Evolutionary conservation across 2,888 invertebrate species (phyloP), one percentile per base, ranked within the genome.

Genomic region (Furcula furcula): DNA sequence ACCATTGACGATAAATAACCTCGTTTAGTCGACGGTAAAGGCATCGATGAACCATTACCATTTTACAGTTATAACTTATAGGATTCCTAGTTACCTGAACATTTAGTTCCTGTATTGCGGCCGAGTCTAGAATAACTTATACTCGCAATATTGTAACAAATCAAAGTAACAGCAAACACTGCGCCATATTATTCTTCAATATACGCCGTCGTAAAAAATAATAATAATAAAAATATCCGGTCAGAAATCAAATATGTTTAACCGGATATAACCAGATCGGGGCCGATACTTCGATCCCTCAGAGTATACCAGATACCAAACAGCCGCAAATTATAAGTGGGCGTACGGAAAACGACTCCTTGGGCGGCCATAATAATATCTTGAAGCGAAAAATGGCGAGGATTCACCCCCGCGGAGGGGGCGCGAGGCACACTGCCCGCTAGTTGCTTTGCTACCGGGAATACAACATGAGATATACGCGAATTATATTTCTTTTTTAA

Each of bases 291-390:
- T 38, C 39, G 54, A 55, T 58, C 64, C 77, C 68, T 47, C 39
- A 32, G 75, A 65, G 75, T 61, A 60, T 71, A 64, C 65, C 68
- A 65, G 72, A 73, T 71, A 74, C 73, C 61, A 56, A 62, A 64
- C 62, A 59, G 59, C 66, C 68, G 73, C 80, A 74, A 82, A 82
- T 81, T 82, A 85, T 80, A 81, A 76, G 74, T 69, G 71, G 70
- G 69, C 67, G 74, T 66, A 58, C 63, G 54, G 72, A 59, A 65
- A 83, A 86, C 76, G 75, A 65, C 80, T 81, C 86, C 86, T 80
- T 58, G 40, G 86, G 72, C 80, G 76, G 70, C 63, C 79, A 73
- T 85, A 74, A 80, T 79, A 75, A 82, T 81, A 83, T 80, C 80
- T 76, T 68, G 65, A 55, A 65, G 65, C 65, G 77, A 82, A 83